Conservation (phyloP, 2,888 invertebrate species). For the Netelia fuscicornis region DNA sequence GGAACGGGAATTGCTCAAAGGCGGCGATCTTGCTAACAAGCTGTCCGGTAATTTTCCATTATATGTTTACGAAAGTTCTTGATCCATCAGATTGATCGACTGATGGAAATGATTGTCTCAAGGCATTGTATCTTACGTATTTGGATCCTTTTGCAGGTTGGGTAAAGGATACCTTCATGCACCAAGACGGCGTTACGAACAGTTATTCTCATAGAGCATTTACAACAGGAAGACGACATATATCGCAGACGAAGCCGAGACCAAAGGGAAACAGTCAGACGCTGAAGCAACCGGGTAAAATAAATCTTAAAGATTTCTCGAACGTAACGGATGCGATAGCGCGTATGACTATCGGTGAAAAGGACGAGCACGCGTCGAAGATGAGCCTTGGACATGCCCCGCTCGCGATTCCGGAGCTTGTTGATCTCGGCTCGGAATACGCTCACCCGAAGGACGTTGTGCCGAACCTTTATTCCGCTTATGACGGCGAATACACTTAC, state of each 20-base stretch:
- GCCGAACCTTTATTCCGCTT: slow-evolving; percentile 86
- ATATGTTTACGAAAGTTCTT: not conserved
- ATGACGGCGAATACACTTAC: slow-evolving; percentile 89
- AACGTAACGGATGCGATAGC: slow-evolving; percentile 95
- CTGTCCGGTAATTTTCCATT: slow-evolving; percentile 78
- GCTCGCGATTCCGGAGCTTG: slow-evolving; percentile 91
- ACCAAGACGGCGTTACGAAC: slow-evolving; percentile 86
- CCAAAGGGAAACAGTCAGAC: slow-evolving; percentile 90
- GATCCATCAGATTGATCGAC: no score
- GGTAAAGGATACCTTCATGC: slow-evolving; percentile 86
- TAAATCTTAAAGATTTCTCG: slow-evolving; percentile 95
- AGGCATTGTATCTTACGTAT: slow-evolving; percentile 56
- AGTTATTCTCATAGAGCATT: slow-evolving; percentile 90
- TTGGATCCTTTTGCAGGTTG: slow-evolving; percentile 83
- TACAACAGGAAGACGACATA: slow-evolving; percentile 89
- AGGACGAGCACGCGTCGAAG: slow-evolving; percentile 82
- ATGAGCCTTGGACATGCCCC: slow-evolving; percentile 88
- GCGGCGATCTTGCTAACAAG: slow-evolving; percentile 81
- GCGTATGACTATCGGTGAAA: slow-evolving; percentile 87
- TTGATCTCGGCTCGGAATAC: slow-evolving; percentile 91
- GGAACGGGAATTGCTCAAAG: slow-evolving; percentile 79
- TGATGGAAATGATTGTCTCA: slow-evolving; percentile 17
- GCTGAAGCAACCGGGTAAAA: slow-evolving; percentile 94
- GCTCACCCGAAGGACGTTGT: slow-evolving; percentile 89
- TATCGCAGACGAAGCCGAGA: slow-evolving; percentile 87